Percentiles rank a stretch among this genome's conserved stretches.
Conservation (phyloP, 2,888 invertebrate species). For the Meghimatium bilineatum region DNA sequence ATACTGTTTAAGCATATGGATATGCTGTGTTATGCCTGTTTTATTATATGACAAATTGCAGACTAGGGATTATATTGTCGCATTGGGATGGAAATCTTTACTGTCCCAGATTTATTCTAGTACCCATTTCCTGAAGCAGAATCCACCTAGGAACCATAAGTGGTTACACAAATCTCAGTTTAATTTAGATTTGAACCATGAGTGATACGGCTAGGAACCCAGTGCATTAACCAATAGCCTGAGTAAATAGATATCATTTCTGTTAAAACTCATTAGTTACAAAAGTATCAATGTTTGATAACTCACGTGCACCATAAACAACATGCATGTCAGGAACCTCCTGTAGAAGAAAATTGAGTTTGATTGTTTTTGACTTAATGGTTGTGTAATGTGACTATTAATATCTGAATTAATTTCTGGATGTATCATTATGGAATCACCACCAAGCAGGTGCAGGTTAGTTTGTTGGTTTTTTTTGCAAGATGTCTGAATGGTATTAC, state of each 20-base stretch:
- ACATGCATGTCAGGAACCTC: neutral
- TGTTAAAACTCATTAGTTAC: neutral
- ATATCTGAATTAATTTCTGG: neutral
- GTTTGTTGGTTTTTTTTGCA: neutral
- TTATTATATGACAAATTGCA: no score
- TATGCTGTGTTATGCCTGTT: no score
- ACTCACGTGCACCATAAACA: neutral
- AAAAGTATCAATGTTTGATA: neutral
- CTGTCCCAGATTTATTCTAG: no score
- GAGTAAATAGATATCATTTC: neutral
- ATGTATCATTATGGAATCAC: neutral
- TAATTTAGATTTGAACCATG: no score
- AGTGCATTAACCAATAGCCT: no score
- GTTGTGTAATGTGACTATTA: neutral
- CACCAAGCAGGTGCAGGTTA: neutral
- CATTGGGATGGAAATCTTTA: no score
- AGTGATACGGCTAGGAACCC: no score
- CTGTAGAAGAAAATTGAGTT: neutral
- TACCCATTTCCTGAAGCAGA: no score
- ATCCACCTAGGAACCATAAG: no score
- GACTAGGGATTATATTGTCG: no score
- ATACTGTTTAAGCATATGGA: no score
- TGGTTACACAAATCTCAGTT: no score
- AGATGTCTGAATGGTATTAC: neutral
- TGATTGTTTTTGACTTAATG: neutral